Conservation (phyloP, 2,797 vertebrate species). For the Miichthys miiuy region DNA sequence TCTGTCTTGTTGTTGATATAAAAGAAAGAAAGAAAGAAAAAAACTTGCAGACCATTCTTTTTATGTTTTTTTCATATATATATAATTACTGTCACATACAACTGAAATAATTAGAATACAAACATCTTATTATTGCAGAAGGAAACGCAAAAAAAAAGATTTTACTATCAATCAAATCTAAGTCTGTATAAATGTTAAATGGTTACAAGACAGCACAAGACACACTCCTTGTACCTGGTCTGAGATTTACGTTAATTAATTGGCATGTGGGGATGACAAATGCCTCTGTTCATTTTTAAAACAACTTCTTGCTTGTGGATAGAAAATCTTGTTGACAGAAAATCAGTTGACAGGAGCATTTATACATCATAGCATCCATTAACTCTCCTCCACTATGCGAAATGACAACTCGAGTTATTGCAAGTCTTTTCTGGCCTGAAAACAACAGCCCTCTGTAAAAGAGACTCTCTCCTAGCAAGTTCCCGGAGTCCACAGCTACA, state of each 20-base stretch:
- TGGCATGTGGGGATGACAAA: slow-evolving; percentile 25
- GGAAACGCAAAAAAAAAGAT: slow-evolving; percentile 21
- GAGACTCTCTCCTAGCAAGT: slow-evolving; percentile 2
- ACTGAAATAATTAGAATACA: slow-evolving; percentile 22
- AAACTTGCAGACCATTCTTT: not conserved
- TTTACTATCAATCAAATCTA: slow-evolving; percentile 24
- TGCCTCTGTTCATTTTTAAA: slow-evolving; percentile 14
- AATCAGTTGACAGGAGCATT: slow-evolving; percentile 47
- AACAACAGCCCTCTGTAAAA: slow-evolving; percentile 31
- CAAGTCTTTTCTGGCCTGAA: slow-evolving; percentile 24
- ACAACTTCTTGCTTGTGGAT: slow-evolving; percentile 21
- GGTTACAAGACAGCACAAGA: not conserved
- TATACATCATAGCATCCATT: slow-evolving; percentile 39
- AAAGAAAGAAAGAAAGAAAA: not conserved
- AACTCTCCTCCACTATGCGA: slow-evolving; percentile 21
- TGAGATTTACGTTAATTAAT: slow-evolving; percentile 34
- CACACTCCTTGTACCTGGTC: slow-evolving; percentile 19
- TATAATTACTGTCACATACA: slow-evolving; percentile 33
- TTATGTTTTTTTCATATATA: not conserved
- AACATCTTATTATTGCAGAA: slow-evolving; percentile 16
- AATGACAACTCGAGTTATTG: slow-evolving; percentile 27
- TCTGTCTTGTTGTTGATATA: slow-evolving; percentile 27
- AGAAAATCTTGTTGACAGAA: slow-evolving; percentile 46
- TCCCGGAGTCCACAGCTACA: slow-evolving; percentile 30
- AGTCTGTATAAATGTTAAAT: not conserved